These are phyloP conservation scores for Nemotelus pantherinus DNA, from an alignment of 2,888 invertebrate species.

Conservation along the genomic window DNA sequence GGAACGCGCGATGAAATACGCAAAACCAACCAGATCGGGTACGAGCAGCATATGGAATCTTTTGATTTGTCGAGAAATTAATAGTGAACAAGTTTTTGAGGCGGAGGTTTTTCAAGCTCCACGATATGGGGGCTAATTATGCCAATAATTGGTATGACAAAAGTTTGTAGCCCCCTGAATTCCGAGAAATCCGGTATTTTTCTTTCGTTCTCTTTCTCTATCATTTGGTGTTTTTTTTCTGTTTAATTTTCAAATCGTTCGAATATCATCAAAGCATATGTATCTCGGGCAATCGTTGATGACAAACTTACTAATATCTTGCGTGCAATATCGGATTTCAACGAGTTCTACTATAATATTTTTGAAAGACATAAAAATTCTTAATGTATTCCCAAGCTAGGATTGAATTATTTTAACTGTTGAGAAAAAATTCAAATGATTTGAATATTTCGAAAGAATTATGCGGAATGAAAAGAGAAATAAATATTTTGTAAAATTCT, in stretches of 20 bases:
- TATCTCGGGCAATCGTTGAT: conserved; percentile 8
- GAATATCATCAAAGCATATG: conserved; percentile 11
- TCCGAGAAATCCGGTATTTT: conserved; percentile 26
- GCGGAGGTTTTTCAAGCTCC: conserved; percentile 36
- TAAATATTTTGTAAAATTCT: conserved; percentile 13
- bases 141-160: conserved; percentile 45
- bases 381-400: conserved; percentile 33
- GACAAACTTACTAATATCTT: conserved; percentile 17
- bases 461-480: neutral
- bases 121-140: conserved; percentile 35
- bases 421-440: too few relatives aligned
- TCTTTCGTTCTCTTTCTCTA: conserved; percentile 9
- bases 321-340: conserved; percentile 33
- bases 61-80: conserved; percentile 41
- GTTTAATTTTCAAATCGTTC: conserved; percentile 2
- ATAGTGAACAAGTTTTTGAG: conserved; percentile 1
- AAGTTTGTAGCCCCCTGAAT: conserved; percentile 44
- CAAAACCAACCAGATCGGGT: neutral
- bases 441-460: neutral
- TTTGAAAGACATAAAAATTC: conserved; percentile 15
- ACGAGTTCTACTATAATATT: conserved; percentile 29
- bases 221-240: conserved; percentile 1
- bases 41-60: neutral
- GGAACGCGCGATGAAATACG: neutral
- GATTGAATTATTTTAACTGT: neutral